Conservation (phyloP, 2,797 vertebrate species). For the Fratercula arctica region DNA sequence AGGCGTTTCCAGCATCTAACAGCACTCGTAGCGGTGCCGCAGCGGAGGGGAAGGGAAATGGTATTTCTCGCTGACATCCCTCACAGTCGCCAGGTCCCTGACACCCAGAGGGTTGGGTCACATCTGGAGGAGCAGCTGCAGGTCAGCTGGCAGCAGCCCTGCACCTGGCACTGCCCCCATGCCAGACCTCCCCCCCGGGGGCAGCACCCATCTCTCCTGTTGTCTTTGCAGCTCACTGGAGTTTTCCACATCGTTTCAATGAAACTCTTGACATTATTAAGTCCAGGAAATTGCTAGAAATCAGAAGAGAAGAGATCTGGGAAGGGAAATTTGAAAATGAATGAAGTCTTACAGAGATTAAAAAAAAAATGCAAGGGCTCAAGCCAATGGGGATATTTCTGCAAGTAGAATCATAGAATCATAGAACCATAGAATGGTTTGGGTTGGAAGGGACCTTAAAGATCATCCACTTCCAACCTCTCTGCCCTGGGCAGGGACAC, state of each 20-base stretch:
- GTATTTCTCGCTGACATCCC: background rate
- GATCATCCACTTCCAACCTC: no score
- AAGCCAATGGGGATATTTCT: background rate
- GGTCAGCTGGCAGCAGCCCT: background rate
- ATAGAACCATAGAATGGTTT: no score
- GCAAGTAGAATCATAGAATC: background rate
- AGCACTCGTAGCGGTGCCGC: rapidly evolving
- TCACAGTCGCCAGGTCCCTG: background rate
- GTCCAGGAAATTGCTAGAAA: background rate
- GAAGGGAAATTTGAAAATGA: background rate
- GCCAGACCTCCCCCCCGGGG: background rate
- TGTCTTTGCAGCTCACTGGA: background rate
- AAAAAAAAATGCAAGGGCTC: background rate
- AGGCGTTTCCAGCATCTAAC: background rate
- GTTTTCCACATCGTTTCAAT: background rate
- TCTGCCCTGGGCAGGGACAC: no score
- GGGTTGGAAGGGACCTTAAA: no score
- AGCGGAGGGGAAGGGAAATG: background rate
- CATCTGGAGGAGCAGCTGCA: background rate
- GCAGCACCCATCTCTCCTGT: background rate
- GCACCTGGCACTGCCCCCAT: background rate
- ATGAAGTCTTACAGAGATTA: background rate
- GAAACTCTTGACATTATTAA: background rate
- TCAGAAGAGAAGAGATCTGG: background rate
- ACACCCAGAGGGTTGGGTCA: background rate